phyloP scores from a whole-genome alignment of 2,113 vertebrate species.

The Ptychochromis oligacanthus region DNA sequence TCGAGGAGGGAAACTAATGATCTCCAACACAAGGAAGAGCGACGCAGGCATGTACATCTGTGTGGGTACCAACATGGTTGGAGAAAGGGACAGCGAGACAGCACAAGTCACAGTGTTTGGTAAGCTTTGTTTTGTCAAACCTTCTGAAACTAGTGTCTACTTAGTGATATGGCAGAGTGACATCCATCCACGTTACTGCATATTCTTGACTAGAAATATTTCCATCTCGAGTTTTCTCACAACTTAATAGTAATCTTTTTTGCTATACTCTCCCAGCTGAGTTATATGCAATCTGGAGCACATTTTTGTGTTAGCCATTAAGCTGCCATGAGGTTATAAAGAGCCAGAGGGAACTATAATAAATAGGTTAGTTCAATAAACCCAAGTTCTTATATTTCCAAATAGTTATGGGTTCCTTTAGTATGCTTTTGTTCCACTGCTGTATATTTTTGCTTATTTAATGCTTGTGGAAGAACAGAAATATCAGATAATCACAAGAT shows the following conservation, averaged over 20 bases:
- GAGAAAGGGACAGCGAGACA: constrained; percentile 95
- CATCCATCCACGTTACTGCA: neutral
- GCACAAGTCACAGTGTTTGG: constrained; percentile 98
- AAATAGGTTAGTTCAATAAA: neutral
- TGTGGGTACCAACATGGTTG: constrained; percentile 98
- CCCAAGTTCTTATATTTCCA: neutral
- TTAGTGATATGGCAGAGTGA: neutral
- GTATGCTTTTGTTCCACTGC: neutral
- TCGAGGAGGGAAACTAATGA: constrained; percentile 98
- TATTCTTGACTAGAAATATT: neutral
- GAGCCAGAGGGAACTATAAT: neutral
- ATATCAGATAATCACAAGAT: neutral
- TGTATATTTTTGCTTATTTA: neutral
- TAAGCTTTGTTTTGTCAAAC: constrained; percentile 68
- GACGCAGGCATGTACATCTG: constrained; percentile 97
- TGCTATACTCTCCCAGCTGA: neutral
- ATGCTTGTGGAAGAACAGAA: neutral
- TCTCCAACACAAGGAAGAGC: constrained; percentile 94
- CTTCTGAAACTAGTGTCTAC: neutral
- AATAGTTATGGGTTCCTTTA: neutral
- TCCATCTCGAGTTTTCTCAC: neutral
- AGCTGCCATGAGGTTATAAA: constrained; percentile 1
- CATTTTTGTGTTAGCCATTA: constrained; percentile 5
- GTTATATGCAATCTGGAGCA: neutral
- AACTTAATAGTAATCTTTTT: neutral